Evolutionary conservation across 2,113 vertebrate genomes (phyloP).

Genomic region (Lontra canadensis): DNA sequence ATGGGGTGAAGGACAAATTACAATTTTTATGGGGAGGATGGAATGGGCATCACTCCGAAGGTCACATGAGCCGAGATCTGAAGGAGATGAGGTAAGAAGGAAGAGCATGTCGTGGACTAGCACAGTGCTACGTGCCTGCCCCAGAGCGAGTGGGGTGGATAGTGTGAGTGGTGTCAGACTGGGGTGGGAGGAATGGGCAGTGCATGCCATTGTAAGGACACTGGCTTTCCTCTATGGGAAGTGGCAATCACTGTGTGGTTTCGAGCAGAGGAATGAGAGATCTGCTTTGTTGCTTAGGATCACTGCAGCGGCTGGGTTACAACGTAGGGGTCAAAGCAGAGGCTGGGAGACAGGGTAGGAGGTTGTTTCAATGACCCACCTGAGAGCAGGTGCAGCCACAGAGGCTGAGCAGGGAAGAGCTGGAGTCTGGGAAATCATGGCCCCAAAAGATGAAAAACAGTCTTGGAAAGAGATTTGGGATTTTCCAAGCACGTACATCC

Average conservation of each 20-base stretch:
- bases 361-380: neutral
- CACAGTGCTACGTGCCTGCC: fast-evolving
- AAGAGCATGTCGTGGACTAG: neutral
- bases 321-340: neutral
- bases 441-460: neutral
- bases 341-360: neutral
- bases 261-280: neutral
- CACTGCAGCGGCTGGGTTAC: neutral
- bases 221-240: neutral
- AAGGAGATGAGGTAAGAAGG: neutral
- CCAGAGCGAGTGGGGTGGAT: neutral
- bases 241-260: neutral
- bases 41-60: neutral
- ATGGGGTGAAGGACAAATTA: neutral
- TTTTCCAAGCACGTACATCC: neutral
- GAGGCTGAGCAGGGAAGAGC: neutral
- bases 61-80: neutral
- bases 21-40: neutral
- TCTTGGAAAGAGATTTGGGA: neutral
- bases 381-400: neutral
- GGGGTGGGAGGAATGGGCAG: too few species aligned
- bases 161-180: neutral
- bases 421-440: neutral
- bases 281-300: neutral
- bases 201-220: neutral